phyloP scores from a whole-genome alignment of 2,113 vertebrate species.

The pig (Sus scrofa) region DNA sequence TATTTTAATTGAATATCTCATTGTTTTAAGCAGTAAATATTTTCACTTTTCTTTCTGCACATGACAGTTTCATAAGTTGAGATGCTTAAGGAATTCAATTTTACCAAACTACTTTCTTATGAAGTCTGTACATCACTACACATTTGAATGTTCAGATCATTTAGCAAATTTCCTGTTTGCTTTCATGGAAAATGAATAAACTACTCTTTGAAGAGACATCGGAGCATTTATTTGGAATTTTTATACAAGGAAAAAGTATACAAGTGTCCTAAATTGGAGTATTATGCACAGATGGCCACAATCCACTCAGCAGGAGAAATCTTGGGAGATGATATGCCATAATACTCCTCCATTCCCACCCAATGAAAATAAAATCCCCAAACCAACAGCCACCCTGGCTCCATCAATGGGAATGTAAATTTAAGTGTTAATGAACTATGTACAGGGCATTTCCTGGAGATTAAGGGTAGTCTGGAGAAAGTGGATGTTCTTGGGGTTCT shows the following conservation, averaged over 20 bases:
- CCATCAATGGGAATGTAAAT: conserved; percentile 1
- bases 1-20: not conserved
- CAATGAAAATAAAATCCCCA: not conserved
- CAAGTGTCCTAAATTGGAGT: not conserved
- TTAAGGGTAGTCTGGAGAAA: conserved; percentile 28
- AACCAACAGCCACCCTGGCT: not conserved
- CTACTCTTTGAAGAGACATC: conserved; percentile 43
- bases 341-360: not conserved
- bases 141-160: conserved; percentile 40
- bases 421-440: conserved; percentile 28
- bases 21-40: not conserved
- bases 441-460: conserved; percentile 22
- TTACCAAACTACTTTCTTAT: conserved; percentile 40
- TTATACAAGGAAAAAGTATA: not conserved
- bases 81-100: conserved; percentile 25
- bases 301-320: not conserved
- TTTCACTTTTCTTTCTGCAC: conserved; percentile 48
- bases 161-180: conserved; percentile 37
- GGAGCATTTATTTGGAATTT: not conserved
- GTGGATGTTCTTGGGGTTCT: not conserved
- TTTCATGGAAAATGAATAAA: conserved; percentile 44
- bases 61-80: conserved; percentile 34
- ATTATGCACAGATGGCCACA: not conserved
- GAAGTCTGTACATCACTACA: not conserved
- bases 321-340: not conserved